phyloP scores from a whole-genome alignment of 2,888 invertebrate genomes.

The Micoletzkya japonica region DNA sequence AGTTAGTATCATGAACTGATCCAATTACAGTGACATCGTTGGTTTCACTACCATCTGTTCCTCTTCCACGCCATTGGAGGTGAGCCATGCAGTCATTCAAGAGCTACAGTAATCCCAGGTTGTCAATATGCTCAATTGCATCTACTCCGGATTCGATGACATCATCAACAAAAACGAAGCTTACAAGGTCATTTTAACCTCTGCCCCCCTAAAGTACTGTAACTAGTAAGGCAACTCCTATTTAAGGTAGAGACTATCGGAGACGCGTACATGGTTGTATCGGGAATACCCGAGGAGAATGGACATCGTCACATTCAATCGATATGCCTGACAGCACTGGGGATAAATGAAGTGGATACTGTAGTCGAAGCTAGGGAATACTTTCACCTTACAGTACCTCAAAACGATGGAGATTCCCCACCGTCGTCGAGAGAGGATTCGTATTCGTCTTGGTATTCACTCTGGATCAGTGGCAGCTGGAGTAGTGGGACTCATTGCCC shows the following conservation, averaged over 20 bases:
- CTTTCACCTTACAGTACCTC: constrained; percentile 16
- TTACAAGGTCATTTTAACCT: constrained; percentile 39
- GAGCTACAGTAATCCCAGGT: constrained; percentile 33
- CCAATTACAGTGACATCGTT: constrained; percentile 30
- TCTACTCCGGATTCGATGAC: constrained; percentile 61
- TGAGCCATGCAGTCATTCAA: constrained; percentile 8
- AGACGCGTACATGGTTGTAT: constrained; percentile 61
- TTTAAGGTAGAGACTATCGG: constrained; percentile 58
- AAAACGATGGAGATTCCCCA: constrained; percentile 29
- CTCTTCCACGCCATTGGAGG: constrained; percentile 57
- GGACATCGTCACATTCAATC: constrained; percentile 51
- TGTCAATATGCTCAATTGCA: constrained; percentile 59
- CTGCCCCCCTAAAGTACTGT: not conserved
- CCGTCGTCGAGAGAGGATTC: constrained; percentile 37
- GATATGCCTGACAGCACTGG: constrained; percentile 55
- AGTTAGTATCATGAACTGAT: constrained; percentile 30
- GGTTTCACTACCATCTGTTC: constrained; percentile 61
- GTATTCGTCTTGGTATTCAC: constrained; percentile 59
- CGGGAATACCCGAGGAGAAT: constrained; percentile 61
- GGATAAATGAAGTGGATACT: constrained; percentile 46
- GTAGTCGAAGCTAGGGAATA: not conserved
- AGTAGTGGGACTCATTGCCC: constrained; percentile 58
- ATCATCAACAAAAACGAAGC: constrained; percentile 49
- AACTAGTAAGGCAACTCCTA: not conserved
- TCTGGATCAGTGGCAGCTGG: constrained; percentile 60